Base-by-base conservation (phyloP, 1,140 invertebrate genomes). In the Gryllus bimaculatus region DNA sequence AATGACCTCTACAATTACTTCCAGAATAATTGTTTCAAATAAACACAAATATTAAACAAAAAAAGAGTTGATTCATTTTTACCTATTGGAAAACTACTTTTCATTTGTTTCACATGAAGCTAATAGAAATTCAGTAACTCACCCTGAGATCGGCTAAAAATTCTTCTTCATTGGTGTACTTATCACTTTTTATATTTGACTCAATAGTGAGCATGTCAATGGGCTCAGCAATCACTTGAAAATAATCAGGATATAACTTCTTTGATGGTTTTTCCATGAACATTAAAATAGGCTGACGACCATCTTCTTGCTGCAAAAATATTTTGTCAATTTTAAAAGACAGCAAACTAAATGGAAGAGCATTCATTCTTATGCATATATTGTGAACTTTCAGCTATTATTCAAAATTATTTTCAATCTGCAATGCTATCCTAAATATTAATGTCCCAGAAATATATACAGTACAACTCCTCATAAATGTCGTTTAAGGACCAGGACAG, bases 181-280 rank as follows among this genome's bases (percentile, higher is more conserved):
- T 90, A 81, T 91, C 89, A 78, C 84, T 88, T 84, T 95, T 94
- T 75, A 98, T 98, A 86, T 98, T 98, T 20, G 90, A 87, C 83
- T 98, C 94, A 84, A 99, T 98, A 48, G 93, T 95, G 66, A 95
- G 89, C 93, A 99, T 96, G 85, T 98, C 97, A 80, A 98, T 98
- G 0, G 97, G 97, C 82, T 95, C 93, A 54, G 92, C 89, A 80
- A 99, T 99, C 1, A 98, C 92, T 79, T 80, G 78, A 47, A 75
- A 98, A 86, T 98, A 98, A 85, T 98, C 96, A 0, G 97, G 95
- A 86, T 98, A 99, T 21, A 96, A 87, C 85, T 98, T 97, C 83
- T 95, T 96, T 0, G 95, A 97, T 7, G 98, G 98, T 84, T 98
- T 96, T 85, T 97, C 95, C 93, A 99, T 95, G 84, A 99, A 99